These are phyloP conservation scores for Bubo bubo DNA, from an alignment of 2,113 vertebrate genomes.

Conservation along the genomic window DNA sequence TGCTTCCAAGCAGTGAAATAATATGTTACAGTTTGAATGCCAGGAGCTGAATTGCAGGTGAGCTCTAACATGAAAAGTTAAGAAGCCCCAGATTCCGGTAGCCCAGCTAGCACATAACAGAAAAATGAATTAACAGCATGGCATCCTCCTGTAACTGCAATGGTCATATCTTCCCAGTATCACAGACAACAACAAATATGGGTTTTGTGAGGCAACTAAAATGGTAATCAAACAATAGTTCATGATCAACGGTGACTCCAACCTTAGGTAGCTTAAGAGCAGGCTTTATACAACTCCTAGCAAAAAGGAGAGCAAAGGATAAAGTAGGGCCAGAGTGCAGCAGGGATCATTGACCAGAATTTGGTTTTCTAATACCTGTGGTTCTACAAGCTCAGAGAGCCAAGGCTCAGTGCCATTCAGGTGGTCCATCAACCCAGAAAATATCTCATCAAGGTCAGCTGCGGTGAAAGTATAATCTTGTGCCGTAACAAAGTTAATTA, in stretches of 20 bases:
- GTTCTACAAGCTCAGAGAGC: not conserved
- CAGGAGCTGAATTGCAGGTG: not conserved
- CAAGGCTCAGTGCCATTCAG: not conserved
- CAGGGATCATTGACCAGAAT: not conserved
- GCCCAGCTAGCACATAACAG: not conserved
- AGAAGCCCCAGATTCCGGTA: not conserved
- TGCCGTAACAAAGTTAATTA: not conserved
- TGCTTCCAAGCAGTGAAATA: not conserved
- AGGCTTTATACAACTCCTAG: not conserved
- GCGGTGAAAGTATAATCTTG: not conserved
- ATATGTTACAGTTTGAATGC: not conserved
- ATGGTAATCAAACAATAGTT: conserved; percentile 7
- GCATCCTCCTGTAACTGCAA: not conserved
- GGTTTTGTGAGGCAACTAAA: not conserved
- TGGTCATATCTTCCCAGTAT: not conserved
- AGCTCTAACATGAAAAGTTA: not conserved
- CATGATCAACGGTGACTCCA: not conserved
- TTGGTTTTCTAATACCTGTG: not conserved
- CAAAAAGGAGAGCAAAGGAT: not conserved
- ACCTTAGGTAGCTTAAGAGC: not conserved
- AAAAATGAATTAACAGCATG: not conserved
- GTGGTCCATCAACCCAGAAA: not conserved
- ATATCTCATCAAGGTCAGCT: not conserved
- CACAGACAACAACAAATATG: not conserved
- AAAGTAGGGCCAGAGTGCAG: not conserved